phyloP scores from a whole-genome alignment of 2,113 vertebrate genomes.

The Dicerorhinus sumatrensis region DNA sequence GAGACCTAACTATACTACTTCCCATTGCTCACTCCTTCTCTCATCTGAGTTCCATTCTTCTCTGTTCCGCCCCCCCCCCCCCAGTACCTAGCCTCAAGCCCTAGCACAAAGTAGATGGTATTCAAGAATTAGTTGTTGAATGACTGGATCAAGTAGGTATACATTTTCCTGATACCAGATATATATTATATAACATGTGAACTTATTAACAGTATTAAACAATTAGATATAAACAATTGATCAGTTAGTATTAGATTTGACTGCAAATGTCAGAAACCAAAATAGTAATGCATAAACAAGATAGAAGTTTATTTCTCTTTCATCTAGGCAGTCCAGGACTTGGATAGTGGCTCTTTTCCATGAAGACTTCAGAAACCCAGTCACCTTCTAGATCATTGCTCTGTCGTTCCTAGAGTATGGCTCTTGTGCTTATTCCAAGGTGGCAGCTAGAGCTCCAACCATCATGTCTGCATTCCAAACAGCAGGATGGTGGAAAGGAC shows the following conservation, averaged over 20 bases:
- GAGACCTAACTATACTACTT: neutral
- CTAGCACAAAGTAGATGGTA: neutral
- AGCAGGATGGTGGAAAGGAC: neutral
- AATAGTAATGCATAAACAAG: constrained; percentile 9
- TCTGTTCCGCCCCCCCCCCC: neutral
- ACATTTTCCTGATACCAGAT: constrained; percentile 16
- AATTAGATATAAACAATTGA: constrained; percentile 45
- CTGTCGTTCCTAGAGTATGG: neutral
- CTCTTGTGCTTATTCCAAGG: neutral
- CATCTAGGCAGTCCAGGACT: neutral
- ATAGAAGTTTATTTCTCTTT: neutral
- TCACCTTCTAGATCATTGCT: neutral
- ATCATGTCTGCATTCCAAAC: neutral
- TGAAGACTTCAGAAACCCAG: neutral
- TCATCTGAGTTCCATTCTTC: neutral
- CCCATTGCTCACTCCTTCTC: neutral
- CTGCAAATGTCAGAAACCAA: constrained; percentile 42
- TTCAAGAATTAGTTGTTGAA: neutral
- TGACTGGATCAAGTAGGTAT: constrained; percentile 18
- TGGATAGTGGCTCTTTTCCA: neutral
- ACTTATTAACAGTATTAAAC: constrained; percentile 17
- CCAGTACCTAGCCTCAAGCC: neutral
- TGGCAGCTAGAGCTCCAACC: neutral
- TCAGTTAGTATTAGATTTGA: neutral
- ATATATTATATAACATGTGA: neutral